Evolutionary conservation across 2,797 vertebrate species (phyloP), one percentile per base, ranked within the genome.

Genomic region (Parambassis ranga): DNA sequence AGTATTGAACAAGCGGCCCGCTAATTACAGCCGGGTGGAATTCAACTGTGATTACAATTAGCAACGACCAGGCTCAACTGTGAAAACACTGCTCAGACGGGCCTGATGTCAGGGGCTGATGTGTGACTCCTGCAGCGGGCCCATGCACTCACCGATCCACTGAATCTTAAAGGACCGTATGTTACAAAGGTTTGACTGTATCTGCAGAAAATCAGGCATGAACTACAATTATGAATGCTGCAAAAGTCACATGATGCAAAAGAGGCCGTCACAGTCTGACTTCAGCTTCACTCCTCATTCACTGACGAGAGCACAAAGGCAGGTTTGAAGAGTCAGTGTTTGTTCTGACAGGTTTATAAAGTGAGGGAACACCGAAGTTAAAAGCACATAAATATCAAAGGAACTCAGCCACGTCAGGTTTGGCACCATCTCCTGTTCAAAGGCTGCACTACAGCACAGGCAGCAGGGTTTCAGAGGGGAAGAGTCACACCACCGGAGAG

Each of bases 351-450:
- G 19, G 5, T 31, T 57, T 38, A 20, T 30, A 27, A 24, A 42
- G 14, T 38, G 2, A 7, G 42, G 4, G 3, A 65, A 38, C 10
- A 32, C 13, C 18, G 35, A 33, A 50, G 7, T 13, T 18, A 35
- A 1, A 53, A 37, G 10, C n/a, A n/a, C n/a, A 2, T 2, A 33
- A n/a, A 6, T 20, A 27, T 55, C 32, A 61, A 39, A 55, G 39
- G 3, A 32, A 24, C 2, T 23, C 44, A 49, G 13, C 27, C 36
- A 19, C 33, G 64, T 77, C 81, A 28, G 4, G 56, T 91, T 75
- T 91, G 90, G 89, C 90, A 72, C 89, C 90, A 88, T 85, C 90
- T 91, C 15, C 86, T 92, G 90, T 79, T 85, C 55, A 60, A 41
- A 75, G 24, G 44, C 20, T 16, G 56, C 73, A 83, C 46, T 86